These are phyloP conservation scores for Irena cyanogastra DNA, from an alignment of 2,113 vertebrate species.

Conservation along the genomic window DNA sequence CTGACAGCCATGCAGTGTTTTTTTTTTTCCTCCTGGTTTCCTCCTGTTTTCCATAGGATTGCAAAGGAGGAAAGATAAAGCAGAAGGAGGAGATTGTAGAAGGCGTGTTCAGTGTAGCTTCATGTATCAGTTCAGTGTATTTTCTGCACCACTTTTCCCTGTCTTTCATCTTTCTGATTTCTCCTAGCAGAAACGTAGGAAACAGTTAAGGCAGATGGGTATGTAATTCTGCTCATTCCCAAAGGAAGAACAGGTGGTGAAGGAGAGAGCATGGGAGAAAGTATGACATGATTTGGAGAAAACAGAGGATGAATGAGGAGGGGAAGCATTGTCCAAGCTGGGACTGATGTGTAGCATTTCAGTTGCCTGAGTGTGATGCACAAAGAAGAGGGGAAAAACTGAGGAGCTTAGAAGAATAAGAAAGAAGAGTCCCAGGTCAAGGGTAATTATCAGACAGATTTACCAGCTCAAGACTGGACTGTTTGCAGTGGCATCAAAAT, in stretches of 20 bases:
- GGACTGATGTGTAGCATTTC: not conserved
- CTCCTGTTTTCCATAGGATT: not conserved
- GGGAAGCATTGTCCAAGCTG: not conserved
- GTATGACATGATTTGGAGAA: not conserved
- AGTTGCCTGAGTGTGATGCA: not conserved
- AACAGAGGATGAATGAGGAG: not conserved
- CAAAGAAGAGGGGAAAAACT: not conserved
- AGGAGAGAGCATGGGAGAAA: not conserved
- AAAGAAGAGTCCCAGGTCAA: not conserved
- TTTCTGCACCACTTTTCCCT: not conserved
- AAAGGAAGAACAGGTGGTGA: not conserved
- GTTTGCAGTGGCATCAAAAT: not conserved
- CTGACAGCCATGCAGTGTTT: not conserved
- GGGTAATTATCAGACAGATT: not conserved
- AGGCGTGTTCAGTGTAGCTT: not conserved
- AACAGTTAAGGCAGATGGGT: not conserved
- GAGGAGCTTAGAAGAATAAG: not conserved
- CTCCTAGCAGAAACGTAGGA: not conserved
- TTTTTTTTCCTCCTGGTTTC: not conserved
- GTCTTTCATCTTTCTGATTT: not conserved
- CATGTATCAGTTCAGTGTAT: not conserved
- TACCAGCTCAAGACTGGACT: not conserved
- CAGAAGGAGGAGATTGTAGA: not conserved
- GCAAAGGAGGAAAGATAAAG: not conserved
- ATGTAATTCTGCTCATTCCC: not conserved